Evolutionary conservation across 2,113 vertebrate genomes (phyloP).

Genomic region (Ctenomys sociabilis): DNA sequence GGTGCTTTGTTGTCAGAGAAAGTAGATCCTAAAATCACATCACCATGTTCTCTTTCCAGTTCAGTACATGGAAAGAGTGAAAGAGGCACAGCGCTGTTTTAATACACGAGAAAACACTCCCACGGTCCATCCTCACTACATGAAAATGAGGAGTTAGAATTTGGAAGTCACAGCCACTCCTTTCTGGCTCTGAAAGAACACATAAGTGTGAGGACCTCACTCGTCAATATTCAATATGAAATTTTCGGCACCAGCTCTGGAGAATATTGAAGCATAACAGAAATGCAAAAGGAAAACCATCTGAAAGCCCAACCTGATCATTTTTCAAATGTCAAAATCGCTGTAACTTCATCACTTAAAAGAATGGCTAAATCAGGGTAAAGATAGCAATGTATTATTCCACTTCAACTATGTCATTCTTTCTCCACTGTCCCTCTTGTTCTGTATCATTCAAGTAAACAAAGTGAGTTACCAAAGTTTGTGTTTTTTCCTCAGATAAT

Average conservation of each 20-base stretch:
- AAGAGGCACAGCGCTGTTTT: not conserved
- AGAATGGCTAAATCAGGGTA: not conserved
- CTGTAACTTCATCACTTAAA: not conserved
- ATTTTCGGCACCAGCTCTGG: not conserved
- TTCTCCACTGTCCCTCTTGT: not conserved
- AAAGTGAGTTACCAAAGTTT: slow-evolving; percentile 31
- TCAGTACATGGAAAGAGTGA: not conserved
- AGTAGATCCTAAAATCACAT: not conserved
- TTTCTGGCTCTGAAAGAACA: slow-evolving; percentile 28
- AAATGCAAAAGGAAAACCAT: slow-evolving; percentile 14
- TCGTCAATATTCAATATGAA: not conserved
- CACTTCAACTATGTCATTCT: not conserved
- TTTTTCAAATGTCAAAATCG: slow-evolving; percentile 19
- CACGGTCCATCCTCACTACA: not conserved
- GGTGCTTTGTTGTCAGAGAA: slow-evolving; percentile 8
- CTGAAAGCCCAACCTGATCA: not conserved
- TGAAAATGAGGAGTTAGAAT: slow-evolving; percentile 7
- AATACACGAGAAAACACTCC: not conserved
- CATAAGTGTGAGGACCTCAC: not conserved
- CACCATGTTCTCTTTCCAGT: not conserved
- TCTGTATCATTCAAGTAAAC: not conserved
- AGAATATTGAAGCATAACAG: slow-evolving; percentile 38
- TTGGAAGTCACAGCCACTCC: not conserved
- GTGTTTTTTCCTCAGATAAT: not conserved
- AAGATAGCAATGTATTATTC: slow-evolving; percentile 13